A percentile compares a stretch with the other conserved stretches of the same genome.
Evolutionary conservation across 2,888 invertebrate genomes (phyloP).

Genomic region (Acanthoscelides obtectus): DNA sequence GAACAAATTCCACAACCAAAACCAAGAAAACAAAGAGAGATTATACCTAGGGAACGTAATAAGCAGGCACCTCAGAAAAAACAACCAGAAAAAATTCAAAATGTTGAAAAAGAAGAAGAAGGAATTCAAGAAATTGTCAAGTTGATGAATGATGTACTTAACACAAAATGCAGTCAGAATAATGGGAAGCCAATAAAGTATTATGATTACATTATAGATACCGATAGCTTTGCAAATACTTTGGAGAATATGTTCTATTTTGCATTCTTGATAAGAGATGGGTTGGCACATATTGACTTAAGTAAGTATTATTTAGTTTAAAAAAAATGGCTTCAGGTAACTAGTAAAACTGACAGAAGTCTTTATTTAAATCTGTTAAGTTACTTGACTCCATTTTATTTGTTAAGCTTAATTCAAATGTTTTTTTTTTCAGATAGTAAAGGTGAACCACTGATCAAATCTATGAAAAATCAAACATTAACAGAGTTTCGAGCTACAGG

Average conservation of each 20-base stretch:
- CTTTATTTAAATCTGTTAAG: too few species aligned
- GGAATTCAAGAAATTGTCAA: conserved; percentile 55
- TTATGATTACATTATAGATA: conserved; percentile 57
- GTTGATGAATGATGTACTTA: conserved; percentile 50
- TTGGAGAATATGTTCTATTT: conserved; percentile 62
- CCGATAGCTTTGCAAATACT: conserved; percentile 54
- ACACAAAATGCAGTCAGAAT: conserved; percentile 44
- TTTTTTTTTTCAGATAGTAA: conserved; percentile 28
- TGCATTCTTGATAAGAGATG: conserved; percentile 60
- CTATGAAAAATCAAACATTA: conserved; percentile 30
- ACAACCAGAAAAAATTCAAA: conserved; percentile 51
- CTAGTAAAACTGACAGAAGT: too few species aligned
- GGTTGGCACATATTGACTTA: conserved; percentile 48
- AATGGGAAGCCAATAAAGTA: conserved; percentile 51
- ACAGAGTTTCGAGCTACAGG: conserved; percentile 32
- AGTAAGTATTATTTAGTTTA: conserved; percentile 49
- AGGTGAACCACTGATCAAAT: conserved; percentile 32
- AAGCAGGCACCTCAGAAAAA: conserved; percentile 34
- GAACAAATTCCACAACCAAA: conserved; percentile 37
- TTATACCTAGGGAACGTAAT: conserved; percentile 29
- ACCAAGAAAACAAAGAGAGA: conserved; percentile 30
- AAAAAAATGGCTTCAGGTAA: too few species aligned
- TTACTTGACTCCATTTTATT: too few species aligned
- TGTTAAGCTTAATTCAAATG: neutral
- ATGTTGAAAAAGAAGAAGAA: conserved; percentile 52